phyloP scores from a whole-genome alignment of 1,140 invertebrate genomes.

The Pogonomyrmex barbatus region DNA sequence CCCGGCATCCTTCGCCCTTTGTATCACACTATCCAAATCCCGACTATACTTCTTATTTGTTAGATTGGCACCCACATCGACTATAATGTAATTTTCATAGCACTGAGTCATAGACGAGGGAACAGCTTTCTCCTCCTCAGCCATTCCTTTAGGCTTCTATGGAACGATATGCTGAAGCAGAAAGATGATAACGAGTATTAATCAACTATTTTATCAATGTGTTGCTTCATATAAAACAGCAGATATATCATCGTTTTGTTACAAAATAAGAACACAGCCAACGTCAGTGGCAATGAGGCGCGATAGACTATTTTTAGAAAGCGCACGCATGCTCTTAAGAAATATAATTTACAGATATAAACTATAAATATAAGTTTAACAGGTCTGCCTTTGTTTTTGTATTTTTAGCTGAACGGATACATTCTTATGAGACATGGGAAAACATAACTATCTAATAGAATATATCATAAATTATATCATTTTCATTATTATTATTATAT shows the following conservation, averaged over 20 bases:
- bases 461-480: not conserved
- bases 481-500: not conserved
- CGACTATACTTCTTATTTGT: constrained; percentile 97
- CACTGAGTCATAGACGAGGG: constrained; percentile 86
- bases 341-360: not conserved
- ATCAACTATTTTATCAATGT: not conserved
- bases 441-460: not conserved
- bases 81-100: constrained; percentile 95
- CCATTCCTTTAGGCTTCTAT: constrained; percentile 74
- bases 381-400: not conserved
- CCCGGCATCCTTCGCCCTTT: constrained; percentile 96
- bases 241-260: constrained; percentile 5
- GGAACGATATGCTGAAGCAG: constrained; percentile 60
- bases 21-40: constrained; percentile 96
- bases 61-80: constrained; percentile 97
- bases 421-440: not conserved
- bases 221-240: not conserved
- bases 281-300: not conserved
- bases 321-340: not conserved
- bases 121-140: constrained; percentile 79
- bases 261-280: not conserved
- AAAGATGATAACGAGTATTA: constrained; percentile 11
- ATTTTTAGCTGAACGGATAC: not conserved
- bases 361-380: not conserved
- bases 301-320: constrained; percentile 25